These are phyloP conservation scores for Erpetoichthys calabaricus DNA, from an alignment of 2,797 vertebrate species.

Conservation along the genomic window DNA sequence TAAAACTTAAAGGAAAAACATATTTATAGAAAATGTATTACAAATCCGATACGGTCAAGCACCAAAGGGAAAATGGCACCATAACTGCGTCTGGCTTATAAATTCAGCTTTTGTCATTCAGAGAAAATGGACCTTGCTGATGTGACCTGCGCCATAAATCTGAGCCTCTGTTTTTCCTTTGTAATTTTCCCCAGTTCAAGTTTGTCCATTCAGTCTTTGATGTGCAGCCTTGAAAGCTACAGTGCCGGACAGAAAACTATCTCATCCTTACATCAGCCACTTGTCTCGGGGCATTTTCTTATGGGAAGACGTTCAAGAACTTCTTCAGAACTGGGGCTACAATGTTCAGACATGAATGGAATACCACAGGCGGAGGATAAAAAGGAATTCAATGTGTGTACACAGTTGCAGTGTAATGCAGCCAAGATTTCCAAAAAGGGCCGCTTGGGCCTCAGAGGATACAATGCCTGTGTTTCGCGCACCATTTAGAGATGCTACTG, in stretches of 20 bases:
- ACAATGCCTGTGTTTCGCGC: conserved; percentile 28
- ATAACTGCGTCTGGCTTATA: neutral
- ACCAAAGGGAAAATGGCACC: neutral
- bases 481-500: conserved; percentile 24
- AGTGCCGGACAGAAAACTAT: conserved; percentile 18
- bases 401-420: conserved; percentile 23
- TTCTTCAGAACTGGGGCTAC: conserved; percentile 33
- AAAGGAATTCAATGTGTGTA: conserved; percentile 31
- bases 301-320: conserved; percentile 23
- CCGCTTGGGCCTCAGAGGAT: conserved; percentile 27
- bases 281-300: conserved; percentile 26
- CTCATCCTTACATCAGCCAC: conserved; percentile 22
- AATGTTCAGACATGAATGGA: conserved; percentile 33
- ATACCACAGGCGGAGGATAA: conserved; percentile 23
- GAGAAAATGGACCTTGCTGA: conserved; percentile 6
- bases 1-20: too few relatives aligned
- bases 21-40: too few relatives aligned
- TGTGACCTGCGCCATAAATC: conserved; percentile 12
- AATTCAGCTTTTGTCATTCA: conserved; percentile 1
- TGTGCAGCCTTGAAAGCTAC: conserved; percentile 18
- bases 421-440: conserved; percentile 34
- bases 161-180: conserved; percentile 10
- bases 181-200: conserved; percentile 3
- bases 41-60: too few relatives aligned
- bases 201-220: conserved; percentile 4